Percentiles rank a stretch among this genome's conserved stretches.
phyloP scores from a whole-genome alignment of 53 echinoderm and acorn worm genomes.

The Arbacia lixula region DNA sequence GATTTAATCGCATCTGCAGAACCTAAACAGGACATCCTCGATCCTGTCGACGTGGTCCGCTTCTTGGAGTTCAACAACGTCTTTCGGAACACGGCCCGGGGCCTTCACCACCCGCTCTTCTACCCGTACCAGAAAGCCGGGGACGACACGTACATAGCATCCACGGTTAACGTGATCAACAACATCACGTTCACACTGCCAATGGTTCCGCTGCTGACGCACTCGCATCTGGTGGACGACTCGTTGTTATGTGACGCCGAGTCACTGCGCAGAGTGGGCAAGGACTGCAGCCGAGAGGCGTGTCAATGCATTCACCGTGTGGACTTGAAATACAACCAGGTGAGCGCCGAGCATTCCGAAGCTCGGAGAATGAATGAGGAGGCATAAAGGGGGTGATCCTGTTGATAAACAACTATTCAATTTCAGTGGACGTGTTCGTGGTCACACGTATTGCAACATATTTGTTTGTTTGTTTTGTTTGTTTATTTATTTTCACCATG shows the following conservation, averaged over 20 bases:
- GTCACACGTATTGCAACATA: no score
- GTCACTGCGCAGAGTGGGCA: conserved; percentile 23
- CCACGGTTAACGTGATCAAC: conserved; percentile 48
- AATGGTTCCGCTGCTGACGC: conserved; percentile 54
- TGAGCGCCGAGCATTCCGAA: no score
- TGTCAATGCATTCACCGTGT: conserved; percentile 72
- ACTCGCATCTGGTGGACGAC: conserved; percentile 30
- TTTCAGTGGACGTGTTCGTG: no score
- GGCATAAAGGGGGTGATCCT: no score
- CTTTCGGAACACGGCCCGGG: conserved; percentile 59
- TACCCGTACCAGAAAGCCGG: conserved; percentile 68
- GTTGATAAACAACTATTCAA: no score
- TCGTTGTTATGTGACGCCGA: conserved; percentile 62
- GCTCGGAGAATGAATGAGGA: no score
- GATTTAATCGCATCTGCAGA: no score
- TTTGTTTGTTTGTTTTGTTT: no score
- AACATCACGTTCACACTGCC: conserved; percentile 60
- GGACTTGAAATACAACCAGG: conserved; percentile 62
- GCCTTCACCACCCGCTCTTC: conserved; percentile 64
- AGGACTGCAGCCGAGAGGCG: conserved; percentile 62
- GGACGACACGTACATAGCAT: conserved; percentile 60
- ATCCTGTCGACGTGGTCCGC: conserved; percentile 15
- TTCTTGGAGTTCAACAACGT: conserved; percentile 1
- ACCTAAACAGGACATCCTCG: conserved; percentile 1
- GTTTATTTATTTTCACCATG: no score